Evolutionary conservation across 2,113 vertebrate genomes (phyloP).

Genomic region (Echinops telfairi): DNA sequence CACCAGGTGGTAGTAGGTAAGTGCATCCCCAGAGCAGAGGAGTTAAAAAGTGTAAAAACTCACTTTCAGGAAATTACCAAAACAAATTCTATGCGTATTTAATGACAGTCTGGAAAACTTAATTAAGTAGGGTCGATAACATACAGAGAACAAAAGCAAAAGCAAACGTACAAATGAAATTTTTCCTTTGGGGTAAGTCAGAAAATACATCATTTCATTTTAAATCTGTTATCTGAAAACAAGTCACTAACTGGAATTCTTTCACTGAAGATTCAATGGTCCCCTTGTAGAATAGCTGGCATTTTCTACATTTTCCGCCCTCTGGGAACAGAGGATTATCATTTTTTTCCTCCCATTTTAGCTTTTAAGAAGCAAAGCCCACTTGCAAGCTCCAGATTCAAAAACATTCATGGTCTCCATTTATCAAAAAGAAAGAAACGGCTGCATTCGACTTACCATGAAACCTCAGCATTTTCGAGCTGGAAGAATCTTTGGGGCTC

Average conservation of each 20-base stretch:
- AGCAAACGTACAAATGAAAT: slow-evolving; percentile 58
- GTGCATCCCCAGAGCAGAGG: background rate
- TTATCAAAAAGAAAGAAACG: background rate
- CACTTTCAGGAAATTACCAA: slow-evolving; percentile 60
- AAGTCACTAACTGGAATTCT: background rate
- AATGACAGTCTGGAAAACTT: slow-evolving; percentile 55
- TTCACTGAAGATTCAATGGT: background rate
- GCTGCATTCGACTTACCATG: background rate
- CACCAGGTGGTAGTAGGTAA: slow-evolving; percentile 69
- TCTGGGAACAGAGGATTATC: background rate
- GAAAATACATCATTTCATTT: background rate
- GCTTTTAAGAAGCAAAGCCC: background rate
- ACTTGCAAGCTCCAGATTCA: background rate
- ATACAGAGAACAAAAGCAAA: slow-evolving; percentile 59
- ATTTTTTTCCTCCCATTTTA: background rate
- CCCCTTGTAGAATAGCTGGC: background rate
- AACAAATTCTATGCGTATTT: slow-evolving; percentile 45
- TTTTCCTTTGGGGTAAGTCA: slow-evolving; percentile 41
- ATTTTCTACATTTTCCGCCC: background rate
- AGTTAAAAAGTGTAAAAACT: slow-evolving; percentile 2
- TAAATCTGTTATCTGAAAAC: background rate
- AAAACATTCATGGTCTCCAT: background rate
- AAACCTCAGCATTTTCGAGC: slow-evolving; percentile 5
- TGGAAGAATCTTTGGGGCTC: background rate
- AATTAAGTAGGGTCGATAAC: slow-evolving; percentile 67